Evolutionary conservation across 2,797 vertebrate genomes (phyloP).

Genomic region (Scomberomorus guttatus): DNA sequence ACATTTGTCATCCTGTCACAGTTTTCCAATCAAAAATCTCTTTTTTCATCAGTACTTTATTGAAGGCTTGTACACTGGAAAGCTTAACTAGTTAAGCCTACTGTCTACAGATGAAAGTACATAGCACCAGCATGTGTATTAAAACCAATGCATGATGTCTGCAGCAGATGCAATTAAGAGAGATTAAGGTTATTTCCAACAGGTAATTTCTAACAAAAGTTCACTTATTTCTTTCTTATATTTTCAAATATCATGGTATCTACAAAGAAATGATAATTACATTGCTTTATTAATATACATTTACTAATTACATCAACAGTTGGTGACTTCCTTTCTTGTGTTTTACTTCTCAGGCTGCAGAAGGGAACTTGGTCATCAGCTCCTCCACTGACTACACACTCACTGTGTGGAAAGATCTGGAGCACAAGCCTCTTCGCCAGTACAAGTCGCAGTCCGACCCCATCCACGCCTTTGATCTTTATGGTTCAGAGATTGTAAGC

Average conservation of each 20-base stretch:
- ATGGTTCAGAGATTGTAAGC: conserved; percentile 92
- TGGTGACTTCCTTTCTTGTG: conserved; percentile 3
- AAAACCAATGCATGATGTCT: neutral
- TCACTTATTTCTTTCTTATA: neutral
- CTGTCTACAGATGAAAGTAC: too few species aligned
- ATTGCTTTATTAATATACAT: neutral
- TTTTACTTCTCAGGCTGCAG: conserved; percentile 88
- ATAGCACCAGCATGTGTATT: neutral
- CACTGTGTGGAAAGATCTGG: conserved; percentile 96
- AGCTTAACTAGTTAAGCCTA: too few species aligned
- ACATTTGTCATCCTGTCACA: too few species aligned
- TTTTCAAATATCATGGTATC: neutral
- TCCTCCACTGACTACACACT: conserved; percentile 96
- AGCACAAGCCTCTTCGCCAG: conserved; percentile 94
- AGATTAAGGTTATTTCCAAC: neutral
- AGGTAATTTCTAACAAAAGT: neutral
- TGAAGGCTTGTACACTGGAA: too few species aligned
- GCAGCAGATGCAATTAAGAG: neutral
- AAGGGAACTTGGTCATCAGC: conserved; percentile 93
- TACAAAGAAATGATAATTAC: neutral
- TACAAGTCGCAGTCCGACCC: conserved; percentile 95
- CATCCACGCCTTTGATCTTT: conserved; percentile 95
- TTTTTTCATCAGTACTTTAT: too few species aligned
- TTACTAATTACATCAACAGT: neutral
- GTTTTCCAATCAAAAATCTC: too few species aligned